A percentile compares a stretch with the other conserved stretches of the same genome.
These are phyloP conservation scores for Metallyticus violacea DNA, from an alignment of 2,888 invertebrate genomes.

Conservation along the genomic window DNA sequence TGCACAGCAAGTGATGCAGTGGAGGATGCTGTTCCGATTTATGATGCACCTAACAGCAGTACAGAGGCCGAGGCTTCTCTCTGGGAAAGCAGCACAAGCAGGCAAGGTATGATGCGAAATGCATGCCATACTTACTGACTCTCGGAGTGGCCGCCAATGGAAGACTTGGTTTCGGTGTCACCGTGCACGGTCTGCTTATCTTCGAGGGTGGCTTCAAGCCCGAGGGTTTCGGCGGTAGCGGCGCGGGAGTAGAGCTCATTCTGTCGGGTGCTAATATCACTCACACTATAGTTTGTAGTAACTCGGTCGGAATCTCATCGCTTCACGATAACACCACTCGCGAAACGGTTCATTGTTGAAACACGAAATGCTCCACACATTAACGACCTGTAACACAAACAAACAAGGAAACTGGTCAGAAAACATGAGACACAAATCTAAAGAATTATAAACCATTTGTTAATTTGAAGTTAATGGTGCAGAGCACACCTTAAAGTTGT, in stretches of 20 bases:
- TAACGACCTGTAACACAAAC: background rate
- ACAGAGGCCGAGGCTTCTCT: background rate
- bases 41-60: background rate
- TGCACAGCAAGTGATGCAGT: too few species aligned
- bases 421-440: too few species aligned
- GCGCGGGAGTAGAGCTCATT: background rate
- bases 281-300: background rate
- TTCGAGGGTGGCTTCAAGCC: constrained; percentile 63
- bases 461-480: too few species aligned
- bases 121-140: constrained; percentile 43
- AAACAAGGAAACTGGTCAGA: too few species aligned
- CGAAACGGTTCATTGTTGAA: background rate
- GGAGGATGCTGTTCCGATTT: too few species aligned
- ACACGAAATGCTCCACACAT: background rate
- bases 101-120: background rate
- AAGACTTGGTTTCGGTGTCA: constrained; percentile 64
- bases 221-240: constrained; percentile 51
- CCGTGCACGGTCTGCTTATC: constrained; percentile 64
- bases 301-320: background rate
- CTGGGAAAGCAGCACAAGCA: background rate
- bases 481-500: too few species aligned
- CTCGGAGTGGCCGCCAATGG: constrained; percentile 56
- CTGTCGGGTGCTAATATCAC: background rate
- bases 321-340: background rate
- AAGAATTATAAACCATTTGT: too few species aligned